Percentiles rank a stretch among this genome's conserved stretches.
phyloP scores from a whole-genome alignment of 2,797 vertebrate genomes.

The Natrix natrix region DNA sequence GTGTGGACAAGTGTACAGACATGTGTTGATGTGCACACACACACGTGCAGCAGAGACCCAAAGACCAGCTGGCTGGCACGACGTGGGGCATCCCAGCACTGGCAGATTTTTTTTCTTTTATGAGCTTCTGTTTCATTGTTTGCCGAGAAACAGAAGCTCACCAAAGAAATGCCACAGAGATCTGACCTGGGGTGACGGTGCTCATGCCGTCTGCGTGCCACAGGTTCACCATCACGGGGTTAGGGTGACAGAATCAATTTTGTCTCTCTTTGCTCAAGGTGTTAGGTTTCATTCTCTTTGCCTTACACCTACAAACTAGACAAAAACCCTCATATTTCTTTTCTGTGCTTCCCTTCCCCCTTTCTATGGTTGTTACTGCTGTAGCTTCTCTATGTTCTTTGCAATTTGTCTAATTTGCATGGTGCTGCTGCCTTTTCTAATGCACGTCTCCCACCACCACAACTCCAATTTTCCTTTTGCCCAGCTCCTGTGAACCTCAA shows the following conservation, averaged over 20 bases:
- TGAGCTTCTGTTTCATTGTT: no score
- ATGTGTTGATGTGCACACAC: no score
- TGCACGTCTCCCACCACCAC: background rate
- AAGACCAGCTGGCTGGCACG: no score
- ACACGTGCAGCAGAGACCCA: no score
- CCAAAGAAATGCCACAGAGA: no score
- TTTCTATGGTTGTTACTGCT: background rate
- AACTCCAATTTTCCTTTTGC: background rate
- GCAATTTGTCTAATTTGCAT: slow-evolving; percentile 13
- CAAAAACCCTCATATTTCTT: background rate
- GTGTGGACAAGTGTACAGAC: no score
- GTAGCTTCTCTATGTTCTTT: slow-evolving; percentile 7
- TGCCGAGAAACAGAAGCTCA: no score
- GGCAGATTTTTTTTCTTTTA: no score
- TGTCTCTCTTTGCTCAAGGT: background rate
- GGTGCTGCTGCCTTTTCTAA: background rate
- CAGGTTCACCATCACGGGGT: no score
- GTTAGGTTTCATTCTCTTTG: background rate
- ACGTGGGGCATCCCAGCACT: no score
- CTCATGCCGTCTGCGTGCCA: no score
- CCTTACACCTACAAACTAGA: background rate
- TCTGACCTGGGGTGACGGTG: no score
- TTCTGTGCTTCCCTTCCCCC: background rate
- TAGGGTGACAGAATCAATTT: background rate
- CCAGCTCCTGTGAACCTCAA: slow-evolving; percentile 32